Conservation (phyloP, 2,888 invertebrate species). For the Opisthograptis luteolata region DNA sequence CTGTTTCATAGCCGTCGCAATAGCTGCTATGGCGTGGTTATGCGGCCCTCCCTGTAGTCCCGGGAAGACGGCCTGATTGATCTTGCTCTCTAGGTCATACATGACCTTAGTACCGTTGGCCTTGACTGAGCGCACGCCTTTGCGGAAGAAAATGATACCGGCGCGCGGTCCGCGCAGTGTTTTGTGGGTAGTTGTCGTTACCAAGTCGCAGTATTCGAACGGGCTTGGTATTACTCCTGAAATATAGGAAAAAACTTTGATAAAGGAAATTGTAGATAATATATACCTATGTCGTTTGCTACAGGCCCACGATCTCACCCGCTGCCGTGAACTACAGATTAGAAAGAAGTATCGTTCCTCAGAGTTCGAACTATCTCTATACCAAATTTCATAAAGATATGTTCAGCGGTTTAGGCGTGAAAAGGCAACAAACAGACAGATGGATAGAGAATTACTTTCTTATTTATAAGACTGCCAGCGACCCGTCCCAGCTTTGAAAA, state of each 20-base stretch:
- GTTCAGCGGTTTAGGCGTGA: too few species aligned
- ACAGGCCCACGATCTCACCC: too few species aligned
- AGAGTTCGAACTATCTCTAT: too few species aligned
- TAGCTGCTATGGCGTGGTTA: constrained; percentile 97
- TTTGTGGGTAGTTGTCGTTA: constrained; percentile 98
- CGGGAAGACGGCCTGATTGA: constrained; percentile 96
- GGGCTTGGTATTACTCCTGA: constrained; percentile 92
- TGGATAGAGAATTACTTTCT: too few species aligned
- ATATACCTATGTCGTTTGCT: too few species aligned
- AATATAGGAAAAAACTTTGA: constrained; percentile 32
- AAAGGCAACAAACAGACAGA: too few species aligned
- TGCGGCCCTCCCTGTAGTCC: constrained; percentile 99
- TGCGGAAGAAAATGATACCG: constrained; percentile 96
- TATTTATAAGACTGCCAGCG: too few species aligned
- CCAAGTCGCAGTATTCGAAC: constrained; percentile 95
- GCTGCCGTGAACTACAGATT: too few species aligned
- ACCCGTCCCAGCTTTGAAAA: too few species aligned
- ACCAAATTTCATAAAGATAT: too few species aligned
- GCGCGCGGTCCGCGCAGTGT: constrained; percentile 95
- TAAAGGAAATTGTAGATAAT: too few species aligned
- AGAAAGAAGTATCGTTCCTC: too few species aligned
- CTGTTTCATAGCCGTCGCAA: constrained; percentile 97
- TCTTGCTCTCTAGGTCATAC: constrained; percentile 94
- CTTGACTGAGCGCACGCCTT: constrained; percentile 91
- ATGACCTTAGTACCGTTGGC: constrained; percentile 92